phyloP scores from a whole-genome alignment of 2,888 invertebrate species.

The Acanthosepion esculentum region DNA sequence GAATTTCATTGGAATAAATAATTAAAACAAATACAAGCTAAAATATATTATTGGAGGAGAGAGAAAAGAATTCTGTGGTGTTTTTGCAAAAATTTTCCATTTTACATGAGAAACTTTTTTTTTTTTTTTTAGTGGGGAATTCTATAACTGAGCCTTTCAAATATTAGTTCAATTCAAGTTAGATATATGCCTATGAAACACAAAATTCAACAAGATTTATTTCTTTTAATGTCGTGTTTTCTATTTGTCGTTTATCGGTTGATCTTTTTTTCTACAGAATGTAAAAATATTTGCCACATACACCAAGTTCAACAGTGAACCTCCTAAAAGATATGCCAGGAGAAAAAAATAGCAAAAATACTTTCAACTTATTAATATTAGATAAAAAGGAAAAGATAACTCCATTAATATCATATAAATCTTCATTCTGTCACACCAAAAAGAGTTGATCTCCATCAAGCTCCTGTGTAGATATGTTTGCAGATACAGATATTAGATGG shows the following conservation, averaged over 20 bases:
- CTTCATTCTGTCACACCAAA: not conserved
- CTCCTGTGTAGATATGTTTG: not conserved
- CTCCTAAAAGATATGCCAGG: not conserved
- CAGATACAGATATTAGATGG: not conserved
- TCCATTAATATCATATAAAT: constrained; percentile 23
- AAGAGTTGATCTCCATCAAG: not conserved
- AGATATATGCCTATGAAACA: too few species aligned
- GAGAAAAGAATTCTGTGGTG: too few species aligned
- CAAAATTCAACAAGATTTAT: not conserved
- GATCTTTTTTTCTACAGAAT: not conserved
- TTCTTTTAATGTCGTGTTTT: not conserved
- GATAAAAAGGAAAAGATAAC: constrained; percentile 11
- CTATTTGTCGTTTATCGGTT: not conserved
- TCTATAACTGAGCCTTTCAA: too few species aligned
- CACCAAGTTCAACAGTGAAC: not conserved
- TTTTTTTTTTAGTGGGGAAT: too few species aligned
- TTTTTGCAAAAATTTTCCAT: too few species aligned
- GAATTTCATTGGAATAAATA: too few species aligned
- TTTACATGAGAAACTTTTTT: too few species aligned
- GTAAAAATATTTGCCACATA: not conserved
- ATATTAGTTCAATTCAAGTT: too few species aligned
- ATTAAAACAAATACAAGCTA: too few species aligned
- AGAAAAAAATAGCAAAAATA: not conserved
- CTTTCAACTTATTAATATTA: not conserved
- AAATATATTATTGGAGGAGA: too few species aligned